Base-by-base conservation (phyloP, 2,888 invertebrate genomes). In the Antitype chi region DNA sequence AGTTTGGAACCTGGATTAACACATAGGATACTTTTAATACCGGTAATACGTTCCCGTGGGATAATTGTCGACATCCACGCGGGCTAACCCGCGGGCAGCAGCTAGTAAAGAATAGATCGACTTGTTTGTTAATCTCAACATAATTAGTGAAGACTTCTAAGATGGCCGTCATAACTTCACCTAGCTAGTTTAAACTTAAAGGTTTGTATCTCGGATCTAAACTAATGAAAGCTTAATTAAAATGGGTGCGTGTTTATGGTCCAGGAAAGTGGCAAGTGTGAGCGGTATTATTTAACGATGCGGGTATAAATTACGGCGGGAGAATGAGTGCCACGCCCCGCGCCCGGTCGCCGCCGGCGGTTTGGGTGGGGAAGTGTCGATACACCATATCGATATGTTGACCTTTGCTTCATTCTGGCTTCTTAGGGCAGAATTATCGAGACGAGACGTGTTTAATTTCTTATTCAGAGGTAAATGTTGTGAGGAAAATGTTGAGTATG, bases 231-330 rank as follows among this genome's bases (percentile, higher is more conserved):
- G 90, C 81, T 85, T 92, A 95, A 95, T 95, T 95, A 93, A 91
- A 93, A 91, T 89, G 88, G 89, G 84, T 89, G 88, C 90, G 92
- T 92, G 92, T 92, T 92, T 93, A 92, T 90, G 90, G 88, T 88
- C 89, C 90, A 92, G 91, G 91, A 93, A 91, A 93, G 94, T 93
- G 94, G 89, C 92, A 92, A 90, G 89, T 84, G 89, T 89, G 89
- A 90, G 86, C 86, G 89, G 89, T 89, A 89, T 96, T 96, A 95
- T 95, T 95, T 96, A 95, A 94, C 92, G 92, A 94, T 91, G 92
- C 88, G 90, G 90, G 95, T 93, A 95, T 96, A 95, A 96, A 95
- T 96, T 96, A 96, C 95, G 92, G 92, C 89, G 90, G 90, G 94
- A 92, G 91, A 94, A 94, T 95, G 94, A 93, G 92, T 66, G 94